phyloP scores from a whole-genome alignment of 2,113 vertebrate species.

The Callithrix jacchus region DNA sequence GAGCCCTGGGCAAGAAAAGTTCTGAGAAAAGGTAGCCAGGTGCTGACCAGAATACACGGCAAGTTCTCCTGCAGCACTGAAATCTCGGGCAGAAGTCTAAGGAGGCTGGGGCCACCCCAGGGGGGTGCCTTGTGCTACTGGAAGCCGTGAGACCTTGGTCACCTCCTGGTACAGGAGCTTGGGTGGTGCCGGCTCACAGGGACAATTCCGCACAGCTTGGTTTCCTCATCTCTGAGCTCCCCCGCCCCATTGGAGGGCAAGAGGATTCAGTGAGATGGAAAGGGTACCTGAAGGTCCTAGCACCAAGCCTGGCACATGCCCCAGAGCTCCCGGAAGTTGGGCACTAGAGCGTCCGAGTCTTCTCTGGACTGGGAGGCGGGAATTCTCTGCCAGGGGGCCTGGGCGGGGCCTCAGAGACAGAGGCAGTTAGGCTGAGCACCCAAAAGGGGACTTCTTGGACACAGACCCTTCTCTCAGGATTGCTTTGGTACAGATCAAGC shows the following conservation, averaged over 20 bases:
- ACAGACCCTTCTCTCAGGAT: background rate
- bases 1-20: background rate
- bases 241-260: rapidly evolving
- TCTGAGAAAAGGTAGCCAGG: background rate
- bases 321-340: rapidly evolving
- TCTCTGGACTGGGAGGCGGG: rapidly evolving
- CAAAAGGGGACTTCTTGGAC: background rate
- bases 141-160: background rate
- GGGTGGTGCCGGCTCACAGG: rapidly evolving
- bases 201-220: background rate
- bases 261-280: rapidly evolving
- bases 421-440: no score
- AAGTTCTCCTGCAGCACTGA: background rate
- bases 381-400: background rate
- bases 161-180: no score
- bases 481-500: background rate
- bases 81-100: background rate
- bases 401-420: no score
- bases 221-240: background rate
- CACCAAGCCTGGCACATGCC: rapidly evolving
- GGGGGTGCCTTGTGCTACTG: background rate
- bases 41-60: background rate
- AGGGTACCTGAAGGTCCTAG: background rate
- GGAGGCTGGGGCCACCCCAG: background rate
- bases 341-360: rapidly evolving